These are phyloP conservation scores for Gallinago paraguaiae DNA, from an alignment of 2,113 vertebrate genomes.

Conservation along the genomic window DNA sequence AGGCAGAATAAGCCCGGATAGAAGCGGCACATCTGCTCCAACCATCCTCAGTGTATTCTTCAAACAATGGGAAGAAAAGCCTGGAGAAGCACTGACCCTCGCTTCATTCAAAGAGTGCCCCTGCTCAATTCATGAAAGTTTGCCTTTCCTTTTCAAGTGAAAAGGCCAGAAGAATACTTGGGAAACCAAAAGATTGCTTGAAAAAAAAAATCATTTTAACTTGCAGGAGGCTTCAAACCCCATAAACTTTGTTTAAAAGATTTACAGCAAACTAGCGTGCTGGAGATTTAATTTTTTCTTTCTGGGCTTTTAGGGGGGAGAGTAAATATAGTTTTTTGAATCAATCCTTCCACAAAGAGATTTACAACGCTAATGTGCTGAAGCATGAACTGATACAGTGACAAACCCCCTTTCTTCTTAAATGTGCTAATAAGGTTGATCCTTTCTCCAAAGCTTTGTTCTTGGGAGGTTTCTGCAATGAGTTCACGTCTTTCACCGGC, in stretches of 20 bases:
- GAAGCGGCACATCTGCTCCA: constrained; percentile 65
- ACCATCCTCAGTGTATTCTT: constrained; percentile 53
- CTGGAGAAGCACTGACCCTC: constrained; percentile 60
- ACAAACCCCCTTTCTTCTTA: constrained; percentile 55
- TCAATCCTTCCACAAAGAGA: constrained; percentile 26
- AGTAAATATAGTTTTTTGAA: constrained; percentile 32
- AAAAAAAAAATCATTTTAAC: background rate
- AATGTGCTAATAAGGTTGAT: constrained; percentile 70
- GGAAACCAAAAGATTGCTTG: constrained; percentile 43
- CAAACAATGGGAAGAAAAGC: constrained; percentile 67
- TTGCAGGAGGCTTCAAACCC: constrained; percentile 7
- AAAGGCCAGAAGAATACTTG: constrained; percentile 59
- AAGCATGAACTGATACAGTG: constrained; percentile 66
- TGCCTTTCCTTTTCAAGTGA: constrained; percentile 63
- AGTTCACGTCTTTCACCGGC: constrained; percentile 35
- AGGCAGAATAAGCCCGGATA: constrained; percentile 1
- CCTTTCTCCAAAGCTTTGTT: constrained; percentile 53
- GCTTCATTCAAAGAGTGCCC: constrained; percentile 48
- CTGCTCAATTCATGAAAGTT: constrained; percentile 59
- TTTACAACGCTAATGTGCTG: constrained; percentile 36
- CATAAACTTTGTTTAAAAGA: constrained; percentile 34
- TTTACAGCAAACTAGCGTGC: background rate
- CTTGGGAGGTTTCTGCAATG: constrained; percentile 56
- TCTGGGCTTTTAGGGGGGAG: background rate
- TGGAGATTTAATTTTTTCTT: background rate